phyloP scores from a whole-genome alignment of 2,113 vertebrate genomes.

The Pluvialis apricaria region DNA sequence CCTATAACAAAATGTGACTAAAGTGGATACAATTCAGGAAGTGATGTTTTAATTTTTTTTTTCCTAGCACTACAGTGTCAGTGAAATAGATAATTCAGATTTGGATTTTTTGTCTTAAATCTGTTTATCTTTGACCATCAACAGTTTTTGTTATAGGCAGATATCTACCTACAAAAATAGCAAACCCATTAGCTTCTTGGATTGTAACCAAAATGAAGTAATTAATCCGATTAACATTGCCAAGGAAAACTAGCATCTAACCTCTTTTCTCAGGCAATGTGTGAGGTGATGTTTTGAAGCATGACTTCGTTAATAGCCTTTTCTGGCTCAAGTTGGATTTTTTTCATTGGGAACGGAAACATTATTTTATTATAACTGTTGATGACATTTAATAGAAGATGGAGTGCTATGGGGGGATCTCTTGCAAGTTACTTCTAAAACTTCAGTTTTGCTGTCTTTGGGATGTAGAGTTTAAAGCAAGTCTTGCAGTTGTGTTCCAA shows the following conservation, averaged over 20 bases:
- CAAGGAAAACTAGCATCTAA: background rate
- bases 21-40: conserved; percentile 28
- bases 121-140: background rate
- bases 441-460: background rate
- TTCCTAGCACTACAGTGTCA: background rate
- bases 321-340: background rate
- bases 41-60: background rate
- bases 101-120: background rate
- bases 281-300: background rate
- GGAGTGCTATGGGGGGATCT: background rate
- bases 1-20: conserved; percentile 34
- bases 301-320: background rate
- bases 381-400: background rate
- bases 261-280: background rate
- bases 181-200: background rate
- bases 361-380: background rate
- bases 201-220: background rate
- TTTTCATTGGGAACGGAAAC: background rate
- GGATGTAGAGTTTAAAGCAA: background rate
- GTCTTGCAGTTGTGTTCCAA: background rate
- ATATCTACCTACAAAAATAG: background rate
- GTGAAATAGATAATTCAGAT: background rate
- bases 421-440: background rate
- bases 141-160: background rate
- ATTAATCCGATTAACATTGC: background rate